Evolutionary conservation across 2,113 vertebrate genomes (phyloP).

Genomic region (Nettapus auritus): DNA sequence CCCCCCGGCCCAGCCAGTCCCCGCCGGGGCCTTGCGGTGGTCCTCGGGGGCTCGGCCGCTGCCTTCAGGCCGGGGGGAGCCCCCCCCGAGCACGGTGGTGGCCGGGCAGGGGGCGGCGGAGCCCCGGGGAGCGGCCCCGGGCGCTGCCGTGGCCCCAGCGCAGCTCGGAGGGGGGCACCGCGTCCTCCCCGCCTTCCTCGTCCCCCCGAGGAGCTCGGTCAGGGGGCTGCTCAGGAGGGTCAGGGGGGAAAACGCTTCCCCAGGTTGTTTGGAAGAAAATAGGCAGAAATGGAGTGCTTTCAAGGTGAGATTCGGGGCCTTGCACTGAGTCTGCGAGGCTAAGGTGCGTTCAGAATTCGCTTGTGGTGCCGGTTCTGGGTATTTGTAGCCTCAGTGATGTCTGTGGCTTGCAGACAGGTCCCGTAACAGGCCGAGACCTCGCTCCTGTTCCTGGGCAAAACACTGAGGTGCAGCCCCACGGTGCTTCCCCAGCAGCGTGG

Average conservation of each 20-base stretch:
- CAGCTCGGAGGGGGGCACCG: no score
- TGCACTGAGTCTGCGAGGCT: background rate
- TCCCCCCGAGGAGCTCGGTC: background rate
- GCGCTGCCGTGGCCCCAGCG: no score
- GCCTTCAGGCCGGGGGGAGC: no score
- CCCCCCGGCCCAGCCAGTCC: background rate
- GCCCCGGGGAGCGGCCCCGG: no score
- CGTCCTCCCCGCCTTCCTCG: no score
- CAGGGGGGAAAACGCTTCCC: background rate
- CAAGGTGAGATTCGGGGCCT: background rate
- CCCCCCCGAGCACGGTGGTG: background rate
- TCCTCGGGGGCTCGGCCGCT: no score
- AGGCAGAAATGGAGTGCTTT: background rate
- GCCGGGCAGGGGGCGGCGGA: no score
- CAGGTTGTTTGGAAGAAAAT: rapidly evolving
- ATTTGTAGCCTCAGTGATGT: background rate
- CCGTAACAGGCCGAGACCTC: background rate
- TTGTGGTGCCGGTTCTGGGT: background rate
- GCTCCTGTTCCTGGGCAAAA: background rate
- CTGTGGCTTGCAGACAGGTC: background rate
- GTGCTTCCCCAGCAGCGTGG: background rate
- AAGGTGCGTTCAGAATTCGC: background rate
- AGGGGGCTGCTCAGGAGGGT: background rate
- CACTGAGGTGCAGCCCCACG: background rate
- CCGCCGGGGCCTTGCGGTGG: background rate